phyloP scores from a whole-genome alignment of 2,888 invertebrate species.

The Laspeyria flexula region DNA sequence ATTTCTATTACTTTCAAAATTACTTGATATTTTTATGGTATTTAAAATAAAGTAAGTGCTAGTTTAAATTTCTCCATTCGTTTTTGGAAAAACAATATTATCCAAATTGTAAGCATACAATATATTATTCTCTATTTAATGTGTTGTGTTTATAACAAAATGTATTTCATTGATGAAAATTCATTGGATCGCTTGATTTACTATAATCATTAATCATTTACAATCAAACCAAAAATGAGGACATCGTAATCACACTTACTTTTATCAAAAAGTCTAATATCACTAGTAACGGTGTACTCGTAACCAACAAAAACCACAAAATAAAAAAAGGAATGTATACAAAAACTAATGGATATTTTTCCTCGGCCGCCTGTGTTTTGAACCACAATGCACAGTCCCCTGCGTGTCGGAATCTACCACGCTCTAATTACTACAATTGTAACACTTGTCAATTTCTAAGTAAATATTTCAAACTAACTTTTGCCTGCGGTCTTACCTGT shows the following conservation, averaged over 20 bases:
- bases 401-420: constrained; percentile 79
- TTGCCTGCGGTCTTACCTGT: constrained; percentile 15
- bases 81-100: too few relatives aligned
- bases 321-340: neutral
- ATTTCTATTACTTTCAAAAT: too few relatives aligned
- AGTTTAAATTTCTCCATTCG: too few relatives aligned
- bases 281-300: constrained; percentile 9
- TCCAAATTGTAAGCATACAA: too few relatives aligned
- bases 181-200: too few relatives aligned
- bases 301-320: constrained; percentile 8
- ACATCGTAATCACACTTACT: neutral
- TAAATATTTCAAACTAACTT: constrained; percentile 68
- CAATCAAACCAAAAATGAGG: too few relatives aligned
- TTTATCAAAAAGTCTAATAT: neutral
- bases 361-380: constrained; percentile 30
- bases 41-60: too few relatives aligned
- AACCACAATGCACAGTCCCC: constrained; percentile 41
- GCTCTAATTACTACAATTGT: constrained; percentile 73
- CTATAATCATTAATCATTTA: too few relatives aligned
- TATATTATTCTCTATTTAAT: too few relatives aligned
- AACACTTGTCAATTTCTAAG: constrained; percentile 82
- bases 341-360: constrained; percentile 11
- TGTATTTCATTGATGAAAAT: too few relatives aligned
- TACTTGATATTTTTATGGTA: too few relatives aligned
- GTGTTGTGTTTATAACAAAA: too few relatives aligned